phyloP scores from a whole-genome alignment of 2,113 vertebrate species.

The Monopterus albus region DNA sequence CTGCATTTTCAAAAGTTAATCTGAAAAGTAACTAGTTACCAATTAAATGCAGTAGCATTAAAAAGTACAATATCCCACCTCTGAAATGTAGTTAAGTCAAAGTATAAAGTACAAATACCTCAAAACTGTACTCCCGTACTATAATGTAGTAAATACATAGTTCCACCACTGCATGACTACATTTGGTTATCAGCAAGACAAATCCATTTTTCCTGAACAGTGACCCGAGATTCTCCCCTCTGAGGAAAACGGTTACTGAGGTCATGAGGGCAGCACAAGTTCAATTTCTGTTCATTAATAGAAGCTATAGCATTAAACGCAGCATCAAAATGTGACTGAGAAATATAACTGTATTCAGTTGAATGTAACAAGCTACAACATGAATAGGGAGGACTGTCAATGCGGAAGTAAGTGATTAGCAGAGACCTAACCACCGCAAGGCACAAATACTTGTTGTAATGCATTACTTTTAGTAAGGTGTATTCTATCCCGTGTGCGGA shows the following conservation, averaged over 20 bases:
- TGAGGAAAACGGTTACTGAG: accelerated
- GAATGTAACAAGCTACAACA: slow-evolving; percentile 38
- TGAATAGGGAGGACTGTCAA: slow-evolving; percentile 49
- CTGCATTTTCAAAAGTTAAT: too few species aligned
- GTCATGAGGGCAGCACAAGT: too few species aligned
- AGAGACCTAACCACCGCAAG: slow-evolving; percentile 22
- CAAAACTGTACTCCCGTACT: too few species aligned
- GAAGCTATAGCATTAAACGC: too few species aligned
- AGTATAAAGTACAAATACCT: too few species aligned
- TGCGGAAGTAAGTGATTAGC: slow-evolving; percentile 70
- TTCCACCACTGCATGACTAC: too few species aligned
- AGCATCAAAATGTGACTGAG: too few species aligned
- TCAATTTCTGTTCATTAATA: neutral
- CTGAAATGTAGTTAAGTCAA: too few species aligned
- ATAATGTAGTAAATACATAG: too few species aligned
- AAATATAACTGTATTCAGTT: neutral
- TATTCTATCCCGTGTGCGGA: accelerated
- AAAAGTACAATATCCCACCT: too few species aligned
- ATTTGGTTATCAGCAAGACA: accelerated
- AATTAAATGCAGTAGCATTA: too few species aligned
- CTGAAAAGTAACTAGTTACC: too few species aligned
- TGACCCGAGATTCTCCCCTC: neutral
- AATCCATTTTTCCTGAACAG: neutral
- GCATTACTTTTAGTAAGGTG: neutral
- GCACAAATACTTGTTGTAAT: neutral